phyloP scores from a whole-genome alignment of 1,140 invertebrate species.

The Drosophila funebris region DNA sequence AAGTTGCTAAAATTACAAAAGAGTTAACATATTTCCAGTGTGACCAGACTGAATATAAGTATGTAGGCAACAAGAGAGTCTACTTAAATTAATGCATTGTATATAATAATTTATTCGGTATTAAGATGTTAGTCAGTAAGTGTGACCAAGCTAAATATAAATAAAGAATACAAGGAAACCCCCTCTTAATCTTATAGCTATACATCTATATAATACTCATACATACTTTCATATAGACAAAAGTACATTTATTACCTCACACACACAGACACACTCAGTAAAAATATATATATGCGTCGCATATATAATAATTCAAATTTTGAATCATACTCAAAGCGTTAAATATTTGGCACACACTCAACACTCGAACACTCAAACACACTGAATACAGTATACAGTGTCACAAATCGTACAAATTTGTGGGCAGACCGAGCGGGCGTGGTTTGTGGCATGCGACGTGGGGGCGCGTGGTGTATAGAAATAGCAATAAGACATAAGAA shows the following conservation, averaged over 20 bases:
- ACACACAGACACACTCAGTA: neutral
- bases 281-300: neutral
- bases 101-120: neutral
- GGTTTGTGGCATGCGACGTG: slow-evolving; percentile 32
- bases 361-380: slow-evolving; percentile 16
- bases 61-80: neutral
- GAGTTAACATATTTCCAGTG: too few relatives aligned
- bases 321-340: slow-evolving; percentile 42
- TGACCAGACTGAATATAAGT: neutral
- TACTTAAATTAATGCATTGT: too few relatives aligned
- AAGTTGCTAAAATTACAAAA: too few relatives aligned
- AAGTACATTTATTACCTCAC: neutral
- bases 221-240: too few relatives aligned
- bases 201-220: neutral
- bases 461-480: slow-evolving; percentile 32
- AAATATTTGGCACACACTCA: slow-evolving; percentile 75
- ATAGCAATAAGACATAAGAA: slow-evolving; percentile 21
- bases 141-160: slow-evolving; percentile 1
- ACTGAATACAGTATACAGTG: slow-evolving; percentile 6
- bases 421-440: slow-evolving; percentile 16
- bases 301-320: slow-evolving; percentile 34
- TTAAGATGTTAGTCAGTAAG: neutral
- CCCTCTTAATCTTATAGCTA: neutral
- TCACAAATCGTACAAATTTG: slow-evolving; percentile 29
- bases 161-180: neutral